Evolutionary conservation across 53 echinoderm and acorn worm genomes (phyloP).

Genomic region (Temnopleurus reevesii): DNA sequence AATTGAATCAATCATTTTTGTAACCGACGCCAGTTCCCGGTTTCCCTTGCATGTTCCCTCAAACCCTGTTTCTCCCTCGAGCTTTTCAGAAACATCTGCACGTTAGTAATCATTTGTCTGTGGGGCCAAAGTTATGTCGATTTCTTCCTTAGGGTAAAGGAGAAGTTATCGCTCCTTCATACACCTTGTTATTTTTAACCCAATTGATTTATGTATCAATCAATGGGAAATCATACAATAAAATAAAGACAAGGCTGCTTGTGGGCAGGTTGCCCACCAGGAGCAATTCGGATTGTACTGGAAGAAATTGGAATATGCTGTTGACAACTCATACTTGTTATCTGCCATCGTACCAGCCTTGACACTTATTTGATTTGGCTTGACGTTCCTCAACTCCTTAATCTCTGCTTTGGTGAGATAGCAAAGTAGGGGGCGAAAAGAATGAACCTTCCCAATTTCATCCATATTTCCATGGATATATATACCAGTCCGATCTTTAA

Average conservation of each 20-base stretch:
- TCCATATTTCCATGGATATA: too few species aligned
- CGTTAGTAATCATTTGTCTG: constrained; percentile 12
- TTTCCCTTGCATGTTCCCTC: background rate
- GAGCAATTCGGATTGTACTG: background rate
- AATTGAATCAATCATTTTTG: too few species aligned
- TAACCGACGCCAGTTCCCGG: background rate
- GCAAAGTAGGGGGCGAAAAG: too few species aligned
- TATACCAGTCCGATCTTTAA: too few species aligned
- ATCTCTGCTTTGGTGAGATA: too few species aligned
- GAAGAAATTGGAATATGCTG: background rate
- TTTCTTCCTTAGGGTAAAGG: background rate
- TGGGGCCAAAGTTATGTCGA: background rate
- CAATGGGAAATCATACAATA: background rate
- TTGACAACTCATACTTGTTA: background rate
- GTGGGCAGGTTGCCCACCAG: background rate
- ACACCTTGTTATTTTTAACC: background rate
- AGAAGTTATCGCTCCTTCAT: background rate
- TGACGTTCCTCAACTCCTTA: background rate
- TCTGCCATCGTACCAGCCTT: background rate
- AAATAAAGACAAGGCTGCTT: background rate
- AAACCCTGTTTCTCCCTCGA: background rate
- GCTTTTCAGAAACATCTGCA: constrained; percentile 32
- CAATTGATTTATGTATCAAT: constrained; percentile 31
- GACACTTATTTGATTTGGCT: constrained; percentile 21
- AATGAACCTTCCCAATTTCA: too few species aligned